Conservation (phyloP, 1,140 invertebrate genomes). For the Aphelinus certus region DNA sequence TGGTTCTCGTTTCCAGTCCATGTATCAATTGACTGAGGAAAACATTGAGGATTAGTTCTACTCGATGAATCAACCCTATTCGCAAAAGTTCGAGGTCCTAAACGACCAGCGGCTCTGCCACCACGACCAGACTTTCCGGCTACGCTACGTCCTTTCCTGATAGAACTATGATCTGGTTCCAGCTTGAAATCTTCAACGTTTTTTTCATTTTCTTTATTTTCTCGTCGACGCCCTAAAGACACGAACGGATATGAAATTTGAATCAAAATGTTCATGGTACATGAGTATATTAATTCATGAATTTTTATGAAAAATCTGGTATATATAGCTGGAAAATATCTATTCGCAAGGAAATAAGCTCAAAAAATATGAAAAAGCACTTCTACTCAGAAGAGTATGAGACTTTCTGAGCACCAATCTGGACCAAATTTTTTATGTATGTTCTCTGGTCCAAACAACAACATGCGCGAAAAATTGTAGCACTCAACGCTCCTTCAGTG, state of each 20-base stretch:
- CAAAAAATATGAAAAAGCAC: too few relatives aligned
- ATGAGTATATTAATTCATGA: too few relatives aligned
- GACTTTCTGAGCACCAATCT: too few relatives aligned
- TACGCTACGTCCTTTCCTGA: conserved; percentile 67
- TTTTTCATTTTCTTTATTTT: conserved; percentile 72
- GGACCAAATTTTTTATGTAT: too few relatives aligned
- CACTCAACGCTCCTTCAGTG: too few relatives aligned
- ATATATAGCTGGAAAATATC: too few relatives aligned
- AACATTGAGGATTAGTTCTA: conserved; percentile 56
- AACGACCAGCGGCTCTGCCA: conserved; percentile 67
- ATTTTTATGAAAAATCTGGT: too few relatives aligned
- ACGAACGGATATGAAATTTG: conserved; percentile 14
- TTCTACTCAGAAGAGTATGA: too few relatives aligned
- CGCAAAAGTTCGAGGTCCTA: conserved; percentile 68
- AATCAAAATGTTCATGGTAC: conserved; percentile 10
- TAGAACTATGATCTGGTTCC: conserved; percentile 57
- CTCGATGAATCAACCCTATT: conserved; percentile 58
- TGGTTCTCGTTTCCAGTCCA: conserved; percentile 65
- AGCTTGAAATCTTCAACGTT: conserved; percentile 65
- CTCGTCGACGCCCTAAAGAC: conserved; percentile 66
- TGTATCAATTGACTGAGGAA: conserved; percentile 63
- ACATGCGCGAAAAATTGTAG: too few relatives aligned
- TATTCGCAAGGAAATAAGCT: too few relatives aligned
- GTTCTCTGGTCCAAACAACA: too few relatives aligned
- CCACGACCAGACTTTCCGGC: conserved; percentile 68